Conservation (phyloP, 2,797 vertebrate genomes). For the Craterocephalus amniculus region DNA sequence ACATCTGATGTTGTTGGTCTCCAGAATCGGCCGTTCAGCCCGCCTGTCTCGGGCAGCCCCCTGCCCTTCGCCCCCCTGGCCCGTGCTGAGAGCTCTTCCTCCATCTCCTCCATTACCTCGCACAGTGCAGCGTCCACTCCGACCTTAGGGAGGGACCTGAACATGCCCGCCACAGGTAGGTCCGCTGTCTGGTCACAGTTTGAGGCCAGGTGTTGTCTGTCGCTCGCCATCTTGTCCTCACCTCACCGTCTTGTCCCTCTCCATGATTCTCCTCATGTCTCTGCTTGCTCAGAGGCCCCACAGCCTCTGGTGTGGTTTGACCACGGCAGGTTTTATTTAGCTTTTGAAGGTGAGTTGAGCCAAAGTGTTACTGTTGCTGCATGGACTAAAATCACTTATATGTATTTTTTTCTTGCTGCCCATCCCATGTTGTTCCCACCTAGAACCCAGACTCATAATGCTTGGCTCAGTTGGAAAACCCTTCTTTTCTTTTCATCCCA, state of each 20-base stretch:
- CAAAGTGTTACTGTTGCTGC: no score
- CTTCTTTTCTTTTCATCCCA: no score
- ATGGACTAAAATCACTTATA: no score
- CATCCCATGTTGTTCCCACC: no score
- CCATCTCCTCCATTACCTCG: slow-evolving; percentile 95
- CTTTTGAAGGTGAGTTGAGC: slow-evolving; percentile 99
- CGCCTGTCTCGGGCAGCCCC: slow-evolving; percentile 94
- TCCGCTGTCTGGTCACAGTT: slow-evolving; percentile 14
- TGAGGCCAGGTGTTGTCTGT: slow-evolving; percentile 68
- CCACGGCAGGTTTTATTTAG: slow-evolving; percentile 99
- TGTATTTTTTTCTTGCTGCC: no score
- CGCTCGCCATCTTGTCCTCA: slow-evolving; percentile 71
- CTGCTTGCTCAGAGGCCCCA: slow-evolving; percentile 91
- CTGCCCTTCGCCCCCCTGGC: slow-evolving; percentile 95
- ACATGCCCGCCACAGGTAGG: slow-evolving; percentile 80
- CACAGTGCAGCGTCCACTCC: slow-evolving; percentile 97
- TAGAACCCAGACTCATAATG: no score
- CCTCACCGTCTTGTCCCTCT: slow-evolving; percentile 88
- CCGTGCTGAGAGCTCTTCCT: slow-evolving; percentile 96
- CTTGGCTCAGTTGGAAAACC: no score
- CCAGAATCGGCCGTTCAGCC: slow-evolving; percentile 94
- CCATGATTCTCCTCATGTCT: slow-evolving; percentile 85
- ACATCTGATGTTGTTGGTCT: no score
- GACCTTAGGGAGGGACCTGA: slow-evolving; percentile 90
- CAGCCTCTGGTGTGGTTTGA: slow-evolving; percentile 99